These are phyloP conservation scores for Phalloptychus januarius DNA, from an alignment of 2,797 vertebrate species.

Conservation along the genomic window DNA sequence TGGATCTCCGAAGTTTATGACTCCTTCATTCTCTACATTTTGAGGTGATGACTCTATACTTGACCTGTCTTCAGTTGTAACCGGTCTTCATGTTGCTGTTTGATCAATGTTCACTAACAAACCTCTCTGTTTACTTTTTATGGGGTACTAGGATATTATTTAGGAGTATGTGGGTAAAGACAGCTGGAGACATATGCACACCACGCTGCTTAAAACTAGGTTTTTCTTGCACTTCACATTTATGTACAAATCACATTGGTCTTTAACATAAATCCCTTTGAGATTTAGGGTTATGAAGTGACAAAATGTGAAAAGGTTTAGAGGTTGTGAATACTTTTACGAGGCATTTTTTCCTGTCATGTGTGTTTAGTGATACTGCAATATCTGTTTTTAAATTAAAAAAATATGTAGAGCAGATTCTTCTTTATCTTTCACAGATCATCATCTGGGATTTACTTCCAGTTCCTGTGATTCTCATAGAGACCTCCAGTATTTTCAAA, in stretches of 20 bases:
- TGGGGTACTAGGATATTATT: not conserved
- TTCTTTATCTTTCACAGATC: constrained; percentile 41
- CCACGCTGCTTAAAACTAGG: not conserved
- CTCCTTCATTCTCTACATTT: not conserved
- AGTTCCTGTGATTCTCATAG: constrained; percentile 61
- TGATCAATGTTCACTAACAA: not conserved
- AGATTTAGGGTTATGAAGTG: not conserved
- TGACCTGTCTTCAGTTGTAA: not conserved
- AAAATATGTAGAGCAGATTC: constrained; percentile 20
- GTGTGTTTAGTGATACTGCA: constrained; percentile 2
- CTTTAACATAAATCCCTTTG: not conserved
- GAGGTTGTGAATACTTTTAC: not conserved
- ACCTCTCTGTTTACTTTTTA: constrained; percentile 1
- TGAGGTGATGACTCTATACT: not conserved
- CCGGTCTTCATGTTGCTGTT: not conserved
- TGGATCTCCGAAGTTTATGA: not conserved
- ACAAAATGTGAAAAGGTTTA: not conserved
- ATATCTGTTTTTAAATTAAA: constrained; percentile 1
- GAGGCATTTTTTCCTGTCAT: constrained; percentile 1
- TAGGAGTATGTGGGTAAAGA: not conserved
- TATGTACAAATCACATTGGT: not conserved
- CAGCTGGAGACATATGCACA: not conserved
- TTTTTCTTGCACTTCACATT: not conserved
- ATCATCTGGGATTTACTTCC: constrained; percentile 55
- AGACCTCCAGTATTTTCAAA: constrained; percentile 39